phyloP scores from a whole-genome alignment of 2,888 invertebrate genomes.

The Saturnia pavonia region DNA sequence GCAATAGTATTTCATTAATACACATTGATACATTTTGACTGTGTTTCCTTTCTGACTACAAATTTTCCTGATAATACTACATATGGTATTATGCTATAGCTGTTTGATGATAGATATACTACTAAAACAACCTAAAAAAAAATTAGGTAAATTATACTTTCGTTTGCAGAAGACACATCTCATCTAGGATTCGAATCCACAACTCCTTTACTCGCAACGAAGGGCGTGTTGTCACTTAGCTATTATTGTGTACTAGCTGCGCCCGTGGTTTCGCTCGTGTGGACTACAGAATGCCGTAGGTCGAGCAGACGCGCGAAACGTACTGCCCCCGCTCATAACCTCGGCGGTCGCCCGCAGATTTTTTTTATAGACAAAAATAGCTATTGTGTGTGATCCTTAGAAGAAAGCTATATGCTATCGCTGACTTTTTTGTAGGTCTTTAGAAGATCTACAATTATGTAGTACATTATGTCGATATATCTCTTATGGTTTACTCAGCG shows the following conservation, averaged over 20 bases:
- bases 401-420: too few species aligned
- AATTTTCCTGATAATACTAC: not conserved
- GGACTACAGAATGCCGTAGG: too few species aligned
- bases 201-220: not conserved
- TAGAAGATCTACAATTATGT: too few species aligned
- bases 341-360: too few species aligned
- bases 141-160: not conserved
- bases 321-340: too few species aligned
- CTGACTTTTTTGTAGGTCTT: too few species aligned
- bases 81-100: not conserved
- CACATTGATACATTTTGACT: not conserved
- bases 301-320: too few species aligned
- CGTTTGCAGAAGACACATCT: not conserved
- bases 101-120: not conserved
- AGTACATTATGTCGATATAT: too few species aligned
- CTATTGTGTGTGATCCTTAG: too few species aligned
- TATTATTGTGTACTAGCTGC: not conserved
- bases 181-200: not conserved
- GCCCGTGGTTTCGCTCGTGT: too few species aligned
- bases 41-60: not conserved
- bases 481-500: too few species aligned
- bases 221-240: not conserved
- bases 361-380: too few species aligned
- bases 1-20: not conserved
- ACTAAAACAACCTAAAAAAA: not conserved